These are phyloP conservation scores for Equus przewalskii DNA, from an alignment of 2,113 vertebrate genomes.

Conservation along the genomic window DNA sequence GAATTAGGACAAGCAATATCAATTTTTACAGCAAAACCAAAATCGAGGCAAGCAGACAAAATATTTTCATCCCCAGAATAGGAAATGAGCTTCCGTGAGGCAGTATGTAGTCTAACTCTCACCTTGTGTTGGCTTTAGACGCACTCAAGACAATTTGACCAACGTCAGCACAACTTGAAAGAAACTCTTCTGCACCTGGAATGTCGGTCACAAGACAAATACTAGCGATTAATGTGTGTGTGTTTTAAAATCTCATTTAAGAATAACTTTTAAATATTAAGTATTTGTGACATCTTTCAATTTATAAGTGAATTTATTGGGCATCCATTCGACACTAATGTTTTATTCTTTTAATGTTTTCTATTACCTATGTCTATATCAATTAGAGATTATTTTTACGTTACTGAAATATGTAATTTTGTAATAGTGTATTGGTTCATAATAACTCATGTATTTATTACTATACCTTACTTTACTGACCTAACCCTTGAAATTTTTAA, in stretches of 20 bases:
- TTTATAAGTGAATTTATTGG: constrained; percentile 11
- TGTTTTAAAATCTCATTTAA: constrained; percentile 29
- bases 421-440: neutral
- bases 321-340: neutral
- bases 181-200: constrained; percentile 10
- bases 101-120: neutral
- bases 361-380: neutral
- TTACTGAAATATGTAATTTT: neutral
- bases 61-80: neutral
- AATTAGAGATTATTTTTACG: neutral
- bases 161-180: neutral
- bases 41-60: neutral
- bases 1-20: neutral
- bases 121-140: constrained; percentile 15
- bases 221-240: neutral
- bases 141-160: neutral
- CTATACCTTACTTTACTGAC: constrained; percentile 8
- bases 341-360: constrained; percentile 54
- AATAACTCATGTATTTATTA: neutral
- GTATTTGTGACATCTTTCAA: neutral
- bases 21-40: neutral
- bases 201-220: constrained; percentile 9
- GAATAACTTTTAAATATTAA: constrained; percentile 44
- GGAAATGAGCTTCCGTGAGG: neutral
- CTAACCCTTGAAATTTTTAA: neutral